Evolutionary conservation across 2,113 vertebrate genomes (phyloP).

Genomic region (Pycnonotus jocosus): DNA sequence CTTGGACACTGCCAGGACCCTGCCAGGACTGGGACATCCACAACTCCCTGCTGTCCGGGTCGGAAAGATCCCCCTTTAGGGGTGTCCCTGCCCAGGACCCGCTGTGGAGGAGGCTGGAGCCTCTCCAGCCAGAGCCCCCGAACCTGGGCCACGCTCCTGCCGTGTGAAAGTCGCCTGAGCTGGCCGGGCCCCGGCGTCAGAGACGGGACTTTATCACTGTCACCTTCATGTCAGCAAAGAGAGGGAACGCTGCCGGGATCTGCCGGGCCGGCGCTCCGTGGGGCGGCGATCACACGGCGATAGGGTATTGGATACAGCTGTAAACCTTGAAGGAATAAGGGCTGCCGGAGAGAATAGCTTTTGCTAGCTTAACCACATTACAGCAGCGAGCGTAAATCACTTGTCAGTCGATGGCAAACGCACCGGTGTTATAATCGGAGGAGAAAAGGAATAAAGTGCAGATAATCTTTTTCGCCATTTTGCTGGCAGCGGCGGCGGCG

Average conservation of each 20-base stretch:
- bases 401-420: constrained; percentile 92
- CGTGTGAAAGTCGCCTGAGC: not conserved
- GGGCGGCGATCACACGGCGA: constrained; percentile 84
- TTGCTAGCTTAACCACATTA: constrained; percentile 83
- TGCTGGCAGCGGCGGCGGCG: constrained; percentile 82
- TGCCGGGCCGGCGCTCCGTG: constrained; percentile 78
- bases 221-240: constrained; percentile 86
- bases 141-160: not conserved
- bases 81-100: accelerated
- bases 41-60: accelerated
- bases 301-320: constrained; percentile 88
- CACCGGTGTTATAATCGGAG: constrained; percentile 88
- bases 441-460: constrained; percentile 85
- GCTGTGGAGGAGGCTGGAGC: not conserved
- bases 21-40: not conserved
- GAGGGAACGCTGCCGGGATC: constrained; percentile 77
- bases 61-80: accelerated
- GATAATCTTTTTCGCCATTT: constrained; percentile 97
- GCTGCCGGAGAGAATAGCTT: constrained; percentile 85
- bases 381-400: constrained; percentile 94
- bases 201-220: constrained; percentile 81
- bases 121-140: not conserved
- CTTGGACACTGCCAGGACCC: not conserved
- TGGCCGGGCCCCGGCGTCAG: constrained; percentile 60
- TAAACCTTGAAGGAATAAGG: constrained; percentile 84